Percentiles rank a stretch among this genome's conserved stretches.
Evolutionary conservation across 2,113 vertebrate genomes (phyloP).

Genomic region (Melospiza georgiana): DNA sequence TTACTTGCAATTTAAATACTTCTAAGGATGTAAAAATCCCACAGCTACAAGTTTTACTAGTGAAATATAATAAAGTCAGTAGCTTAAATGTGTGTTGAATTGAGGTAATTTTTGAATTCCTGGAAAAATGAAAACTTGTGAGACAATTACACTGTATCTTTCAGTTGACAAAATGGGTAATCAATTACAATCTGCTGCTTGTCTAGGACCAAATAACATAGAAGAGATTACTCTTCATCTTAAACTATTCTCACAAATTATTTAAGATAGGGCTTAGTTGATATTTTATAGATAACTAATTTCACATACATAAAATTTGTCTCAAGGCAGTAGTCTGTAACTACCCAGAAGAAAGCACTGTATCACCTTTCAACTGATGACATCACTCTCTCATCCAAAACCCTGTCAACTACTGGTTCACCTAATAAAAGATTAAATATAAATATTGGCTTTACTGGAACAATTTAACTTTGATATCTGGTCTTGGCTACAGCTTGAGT

Average conservation of each 20-base stretch:
- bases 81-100: background rate
- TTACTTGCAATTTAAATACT: slow-evolving; percentile 37
- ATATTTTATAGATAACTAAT: background rate
- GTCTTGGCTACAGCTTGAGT: background rate
- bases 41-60: background rate
- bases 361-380: background rate
- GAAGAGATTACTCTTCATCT: background rate
- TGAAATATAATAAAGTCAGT: background rate
- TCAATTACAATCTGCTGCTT: background rate
- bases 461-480: background rate
- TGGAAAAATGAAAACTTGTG: background rate
- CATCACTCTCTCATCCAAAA: background rate
- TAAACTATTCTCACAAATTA: background rate
- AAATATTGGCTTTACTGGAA: background rate
- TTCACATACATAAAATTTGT: slow-evolving; percentile 14
- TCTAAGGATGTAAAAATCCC: background rate
- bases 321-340: background rate
- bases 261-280: background rate
- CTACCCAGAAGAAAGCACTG: background rate
- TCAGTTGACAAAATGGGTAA: background rate
- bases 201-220: background rate
- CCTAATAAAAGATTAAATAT: background rate
- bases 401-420: background rate
- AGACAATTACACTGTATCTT: background rate
- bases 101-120: background rate